Conservation (phyloP, 2,113 vertebrate species). For the Rousettus leschenaultii region DNA sequence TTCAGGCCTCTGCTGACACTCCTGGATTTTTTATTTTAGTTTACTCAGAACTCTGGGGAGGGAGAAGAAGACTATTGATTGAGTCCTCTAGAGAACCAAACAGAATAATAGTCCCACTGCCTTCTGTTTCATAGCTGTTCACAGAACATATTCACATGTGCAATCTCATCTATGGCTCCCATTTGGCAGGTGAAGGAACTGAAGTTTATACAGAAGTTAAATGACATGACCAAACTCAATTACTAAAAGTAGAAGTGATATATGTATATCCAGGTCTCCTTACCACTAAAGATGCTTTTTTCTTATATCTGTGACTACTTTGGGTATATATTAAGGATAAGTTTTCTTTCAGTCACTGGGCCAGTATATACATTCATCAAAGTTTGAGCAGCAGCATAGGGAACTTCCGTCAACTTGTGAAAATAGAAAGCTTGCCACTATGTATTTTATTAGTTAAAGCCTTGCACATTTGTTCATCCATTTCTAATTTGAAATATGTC, state of each 20-base stretch:
- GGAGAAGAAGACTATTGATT: neutral
- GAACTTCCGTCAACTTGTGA: conserved; percentile 27
- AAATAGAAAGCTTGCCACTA: conserved; percentile 19
- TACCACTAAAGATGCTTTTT: neutral
- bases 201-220: neutral
- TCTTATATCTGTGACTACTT: neutral
- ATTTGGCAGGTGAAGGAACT: neutral
- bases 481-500: conserved; percentile 47
- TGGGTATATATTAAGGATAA: neutral
- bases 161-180: neutral
- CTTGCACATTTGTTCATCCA: conserved; percentile 12
- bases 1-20: neutral
- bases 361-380: neutral
- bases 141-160: neutral
- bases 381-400: neutral
- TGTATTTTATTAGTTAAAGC: conserved; percentile 54
- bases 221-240: neutral
- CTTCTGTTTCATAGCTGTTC: neutral
- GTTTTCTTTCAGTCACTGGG: neutral
- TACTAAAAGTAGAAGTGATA: neutral
- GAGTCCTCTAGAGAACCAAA: neutral
- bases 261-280: neutral
- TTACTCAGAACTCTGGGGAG: neutral
- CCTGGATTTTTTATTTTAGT: neutral
- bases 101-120: too few relatives aligned